Percentiles rank a stretch among this genome's conserved stretches.
Conservation (phyloP, 2,797 vertebrate genomes). For the Champsocephalus gunnari region DNA sequence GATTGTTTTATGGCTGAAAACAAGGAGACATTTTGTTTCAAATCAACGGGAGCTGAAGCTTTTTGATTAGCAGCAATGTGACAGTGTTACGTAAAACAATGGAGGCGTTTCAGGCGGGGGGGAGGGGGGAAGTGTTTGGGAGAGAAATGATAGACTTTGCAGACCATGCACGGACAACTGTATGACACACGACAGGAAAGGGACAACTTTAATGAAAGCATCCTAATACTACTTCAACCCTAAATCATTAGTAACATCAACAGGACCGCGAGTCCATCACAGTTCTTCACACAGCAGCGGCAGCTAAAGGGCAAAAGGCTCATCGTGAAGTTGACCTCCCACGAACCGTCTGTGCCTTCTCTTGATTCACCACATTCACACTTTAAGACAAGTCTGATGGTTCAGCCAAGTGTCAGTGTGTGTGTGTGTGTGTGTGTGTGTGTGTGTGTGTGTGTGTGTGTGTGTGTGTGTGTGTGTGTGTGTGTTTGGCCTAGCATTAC, state of each 20-base stretch:
- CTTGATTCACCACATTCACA: slow-evolving; percentile 34
- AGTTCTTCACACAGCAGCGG: slow-evolving; percentile 17
- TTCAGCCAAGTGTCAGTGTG: slow-evolving; percentile 50
- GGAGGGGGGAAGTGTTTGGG: too few relatives aligned
- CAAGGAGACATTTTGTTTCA: slow-evolving; percentile 31
- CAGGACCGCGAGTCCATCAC: neutral
- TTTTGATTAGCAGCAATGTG: slow-evolving; percentile 14
- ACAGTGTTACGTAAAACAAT: neutral
- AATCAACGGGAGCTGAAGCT: slow-evolving; percentile 11
- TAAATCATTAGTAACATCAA: neutral
- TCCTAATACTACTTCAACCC: too few relatives aligned
- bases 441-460: too few relatives aligned
- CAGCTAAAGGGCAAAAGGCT: slow-evolving; percentile 51
- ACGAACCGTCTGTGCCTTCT: slow-evolving; percentile 48
- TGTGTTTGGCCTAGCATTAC: too few relatives aligned
- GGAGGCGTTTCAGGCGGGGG: too few relatives aligned
- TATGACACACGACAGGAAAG: neutral
- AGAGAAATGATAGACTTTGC: too few relatives aligned
- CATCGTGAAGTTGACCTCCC: slow-evolving; percentile 54
- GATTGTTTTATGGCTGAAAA: slow-evolving; percentile 45
- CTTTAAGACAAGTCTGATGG: slow-evolving; percentile 7
- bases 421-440: slow-evolving; percentile 23
- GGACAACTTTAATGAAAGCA: neutral
- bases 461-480: too few relatives aligned
- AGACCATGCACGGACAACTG: too few relatives aligned